Base-by-base conservation (phyloP, 2,113 vertebrate species). In the Andinoacara biseriatus region DNA sequence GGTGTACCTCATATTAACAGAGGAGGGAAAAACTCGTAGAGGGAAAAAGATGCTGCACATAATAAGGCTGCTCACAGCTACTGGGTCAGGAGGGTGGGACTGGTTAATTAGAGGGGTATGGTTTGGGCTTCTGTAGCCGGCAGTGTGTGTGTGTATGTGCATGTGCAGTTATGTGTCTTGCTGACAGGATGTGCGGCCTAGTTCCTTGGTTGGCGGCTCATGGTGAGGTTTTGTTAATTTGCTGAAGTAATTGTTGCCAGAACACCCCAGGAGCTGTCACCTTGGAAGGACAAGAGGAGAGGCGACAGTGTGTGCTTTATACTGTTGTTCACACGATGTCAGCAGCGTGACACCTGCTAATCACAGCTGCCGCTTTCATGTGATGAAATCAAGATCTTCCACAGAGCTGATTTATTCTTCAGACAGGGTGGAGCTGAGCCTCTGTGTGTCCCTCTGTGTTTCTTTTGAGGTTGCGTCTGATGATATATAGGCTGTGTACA, bases 171-270 rank as follows among this genome's bases (percentile, higher is more conserved):
- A n/a, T 58, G 46, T 58, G 76, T 74, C 80, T 90, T 75, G 83
- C 87, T 85, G 78, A 60, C 80, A 81, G 58, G 75, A 88, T 80
- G 81, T 78, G 77, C 72, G 85, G 61, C 74, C 65, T 20, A 81
- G 38, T 81, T 89, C 77, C 84, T 88, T 83, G 75, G 83, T 78
- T 58, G 72, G 80, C 84, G 59, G 80, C 78, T 88, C 85, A 63
- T 90, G 61, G 52, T 87, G 84, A 61, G 84, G 59, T 67, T 91
- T 88, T 91, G 91, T 93, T 95, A 93, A 95, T 95, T 94, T 94
- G 92, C 82, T 86, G 84, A 80, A 79, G 49, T 80, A 72, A 83
- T 78, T 78, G 1, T 82, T 89, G 93, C 95, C 94, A 95, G 86
- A 87, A 81, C 87, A 60, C 88, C 76, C 80, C 90, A 83, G 91